A percentile compares a stretch with the other conserved stretches of the same genome.
Conservation (phyloP, 2,113 vertebrate species). For the Nettapus auritus region DNA sequence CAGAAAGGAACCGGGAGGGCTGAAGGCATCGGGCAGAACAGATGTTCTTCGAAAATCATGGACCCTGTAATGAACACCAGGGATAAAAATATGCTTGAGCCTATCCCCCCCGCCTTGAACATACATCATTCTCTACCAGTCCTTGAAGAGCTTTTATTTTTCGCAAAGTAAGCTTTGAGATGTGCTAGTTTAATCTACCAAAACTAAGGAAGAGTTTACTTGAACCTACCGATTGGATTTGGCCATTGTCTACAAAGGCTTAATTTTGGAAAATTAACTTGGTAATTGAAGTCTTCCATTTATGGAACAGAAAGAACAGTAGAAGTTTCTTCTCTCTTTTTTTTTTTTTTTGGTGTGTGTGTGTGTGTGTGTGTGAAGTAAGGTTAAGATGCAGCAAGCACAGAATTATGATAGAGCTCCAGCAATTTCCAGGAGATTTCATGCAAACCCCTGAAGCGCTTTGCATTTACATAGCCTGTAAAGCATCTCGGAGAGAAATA, state of each 20-base stretch:
- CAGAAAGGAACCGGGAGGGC: background rate
- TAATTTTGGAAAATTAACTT: background rate
- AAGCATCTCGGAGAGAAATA: slow-evolving; percentile 5
- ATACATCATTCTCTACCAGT: background rate
- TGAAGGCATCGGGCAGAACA: background rate
- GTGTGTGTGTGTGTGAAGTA: no score
- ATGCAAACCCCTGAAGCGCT: background rate
- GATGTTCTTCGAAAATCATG: slow-evolving; percentile 27
- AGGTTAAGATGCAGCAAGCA: background rate
- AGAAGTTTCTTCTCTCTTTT: background rate
- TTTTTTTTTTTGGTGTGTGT: fast-evolving
- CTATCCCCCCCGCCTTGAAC: background rate
- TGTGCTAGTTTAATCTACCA: background rate
- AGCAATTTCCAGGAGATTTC: background rate
- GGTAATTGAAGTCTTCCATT: background rate
- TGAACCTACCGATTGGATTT: background rate
- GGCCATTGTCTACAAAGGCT: background rate
- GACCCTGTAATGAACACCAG: slow-evolving; percentile 14
- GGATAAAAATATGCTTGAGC: background rate
- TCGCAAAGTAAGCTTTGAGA: background rate
- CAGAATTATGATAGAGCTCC: background rate
- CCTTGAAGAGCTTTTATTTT: background rate
- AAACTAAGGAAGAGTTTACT: background rate
- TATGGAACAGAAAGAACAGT: background rate
- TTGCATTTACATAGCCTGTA: slow-evolving; percentile 2